Evolutionary conservation across 2,888 invertebrate genomes (phyloP), one percentile per base, ranked within the genome.

Genomic region (Molorchus minor): DNA sequence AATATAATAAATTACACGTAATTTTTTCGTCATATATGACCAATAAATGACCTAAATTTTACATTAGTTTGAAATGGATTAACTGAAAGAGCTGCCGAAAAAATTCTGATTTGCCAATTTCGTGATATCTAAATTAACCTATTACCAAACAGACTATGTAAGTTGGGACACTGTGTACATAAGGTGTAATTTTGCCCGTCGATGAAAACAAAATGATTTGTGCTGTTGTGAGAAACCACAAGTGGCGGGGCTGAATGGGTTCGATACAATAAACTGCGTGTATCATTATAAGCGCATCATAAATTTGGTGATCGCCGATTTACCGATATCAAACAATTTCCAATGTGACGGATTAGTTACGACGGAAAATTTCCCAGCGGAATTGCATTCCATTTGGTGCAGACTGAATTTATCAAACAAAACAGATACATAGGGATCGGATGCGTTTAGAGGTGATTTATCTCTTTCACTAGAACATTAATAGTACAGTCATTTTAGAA

Each of bases 291-390:
- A 75, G 70, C 72, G 70, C 69, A 74, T 75, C 74, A 76, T 75
- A 71, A 74, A 74, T 71, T 73, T 67, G 71, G 62, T 67, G 74
- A 75, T 75, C 73, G 67, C 67, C 72, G 74, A 74, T 75, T 73
- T 72, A 62, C 71, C 62, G 72, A 74, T 75, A 74, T 69, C 71
- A 72, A 70, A 75, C 74, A 75, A 74, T 75, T 76, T 73, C 68
- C 70, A 72, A 61, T 70, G 72, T 73, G 76, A 76, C 76, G 71
- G 73, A 76, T 77, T 74, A 72, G 73, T 74, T 75, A 71, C 73
- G 69, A 70, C 73, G 68, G 74, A 72, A 72, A 75, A 76, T 77
- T 76, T 76, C 76, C 75, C 77, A 67, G 63, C 67, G 75, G 76
- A 73, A 75, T 75, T 75, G 71, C 75, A 73, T 75, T 74, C 73